phyloP scores from a whole-genome alignment of 2,888 invertebrate genomes.

The Zele albiditarsus region DNA sequence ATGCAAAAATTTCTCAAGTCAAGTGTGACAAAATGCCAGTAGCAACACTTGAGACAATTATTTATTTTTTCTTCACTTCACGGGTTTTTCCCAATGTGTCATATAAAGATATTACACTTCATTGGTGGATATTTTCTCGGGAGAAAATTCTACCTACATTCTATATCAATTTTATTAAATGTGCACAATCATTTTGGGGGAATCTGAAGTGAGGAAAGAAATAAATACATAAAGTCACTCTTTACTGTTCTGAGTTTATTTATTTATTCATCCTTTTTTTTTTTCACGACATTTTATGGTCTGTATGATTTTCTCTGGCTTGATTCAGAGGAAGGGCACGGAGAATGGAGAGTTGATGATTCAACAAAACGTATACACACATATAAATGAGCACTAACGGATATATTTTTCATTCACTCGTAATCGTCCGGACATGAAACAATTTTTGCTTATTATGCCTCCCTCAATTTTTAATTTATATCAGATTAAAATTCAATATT shows the following conservation, averaged over 20 bases:
- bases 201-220: neutral
- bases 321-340: constrained; percentile 3
- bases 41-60: neutral
- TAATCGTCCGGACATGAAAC: neutral
- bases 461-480: neutral
- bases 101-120: neutral
- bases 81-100: constrained; percentile 2
- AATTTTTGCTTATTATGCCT: neutral
- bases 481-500: too few relatives aligned
- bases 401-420: neutral
- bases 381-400: neutral
- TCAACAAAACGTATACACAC: neutral
- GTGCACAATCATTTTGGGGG: neutral
- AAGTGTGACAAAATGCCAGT: neutral
- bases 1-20: neutral
- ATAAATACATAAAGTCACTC: too few relatives aligned
- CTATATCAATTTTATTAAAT: too few relatives aligned
- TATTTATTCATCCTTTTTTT: too few relatives aligned
- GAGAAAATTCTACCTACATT: neutral
- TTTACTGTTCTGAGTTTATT: too few relatives aligned
- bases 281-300: too few relatives aligned
- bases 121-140: neutral
- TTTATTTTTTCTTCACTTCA: neutral
- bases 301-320: neutral
- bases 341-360: neutral